These are phyloP conservation scores for Rhamphomyia laevipes DNA, from an alignment of 2,888 invertebrate species.

Conservation along the genomic window DNA sequence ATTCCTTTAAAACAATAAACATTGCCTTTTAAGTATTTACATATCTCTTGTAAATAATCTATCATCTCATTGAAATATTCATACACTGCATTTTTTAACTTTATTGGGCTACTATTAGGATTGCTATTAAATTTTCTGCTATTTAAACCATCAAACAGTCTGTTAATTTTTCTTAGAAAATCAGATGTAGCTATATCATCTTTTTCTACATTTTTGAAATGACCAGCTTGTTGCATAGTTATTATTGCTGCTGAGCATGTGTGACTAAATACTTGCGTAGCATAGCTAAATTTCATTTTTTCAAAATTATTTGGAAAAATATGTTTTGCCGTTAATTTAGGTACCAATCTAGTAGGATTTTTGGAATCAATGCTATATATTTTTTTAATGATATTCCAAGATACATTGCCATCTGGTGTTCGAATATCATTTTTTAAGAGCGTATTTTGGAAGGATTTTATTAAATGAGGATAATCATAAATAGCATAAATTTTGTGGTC, in stretches of 20 bases:
- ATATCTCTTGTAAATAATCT: background rate
- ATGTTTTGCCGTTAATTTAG: conserved; percentile 2
- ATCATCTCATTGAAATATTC: conserved; percentile 2
- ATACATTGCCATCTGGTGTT: conserved; percentile 7
- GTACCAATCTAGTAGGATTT: conserved; percentile 4
- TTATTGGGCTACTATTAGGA: background rate
- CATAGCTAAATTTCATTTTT: conserved; percentile 4
- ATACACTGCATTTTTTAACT: background rate
- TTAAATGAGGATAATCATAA: conserved; percentile 6
- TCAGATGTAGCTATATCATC: background rate
- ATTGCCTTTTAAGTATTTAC: background rate
- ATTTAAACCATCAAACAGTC: conserved; percentile 3
- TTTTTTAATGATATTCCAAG: conserved; percentile 6
- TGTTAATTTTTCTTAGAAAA: conserved; percentile 3
- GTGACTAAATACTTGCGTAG: conserved; percentile 2
- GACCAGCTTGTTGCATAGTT: background rate
- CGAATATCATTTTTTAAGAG: conserved; percentile 3
- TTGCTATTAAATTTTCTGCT: background rate
- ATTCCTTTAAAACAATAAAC: background rate
- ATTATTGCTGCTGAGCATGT: conserved; percentile 3
- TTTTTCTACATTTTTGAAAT: background rate
- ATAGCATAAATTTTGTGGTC: background rate
- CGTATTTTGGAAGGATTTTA: conserved; percentile 7
- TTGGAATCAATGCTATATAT: conserved; percentile 5
- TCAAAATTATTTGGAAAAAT: conserved; percentile 1